phyloP scores from a whole-genome alignment of 2,888 invertebrate genomes.

The Nudaria mundana region DNA sequence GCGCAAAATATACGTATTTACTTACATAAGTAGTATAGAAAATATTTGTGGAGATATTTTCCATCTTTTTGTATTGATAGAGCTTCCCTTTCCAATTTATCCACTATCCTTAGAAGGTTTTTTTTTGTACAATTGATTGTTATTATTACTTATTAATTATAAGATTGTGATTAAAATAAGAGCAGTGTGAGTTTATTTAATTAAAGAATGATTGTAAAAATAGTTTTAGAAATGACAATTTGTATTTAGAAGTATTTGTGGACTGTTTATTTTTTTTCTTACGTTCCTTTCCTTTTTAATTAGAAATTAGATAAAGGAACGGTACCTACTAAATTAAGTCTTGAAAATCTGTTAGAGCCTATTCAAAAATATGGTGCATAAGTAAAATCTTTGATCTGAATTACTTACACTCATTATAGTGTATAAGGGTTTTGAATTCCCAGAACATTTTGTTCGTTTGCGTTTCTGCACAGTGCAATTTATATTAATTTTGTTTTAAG shows the following conservation, averaged over 20 bases:
- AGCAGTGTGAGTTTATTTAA: constrained; percentile 6
- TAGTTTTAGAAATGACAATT: constrained; percentile 4
- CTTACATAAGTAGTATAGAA: constrained; percentile 22
- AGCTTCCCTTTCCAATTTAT: constrained; percentile 3
- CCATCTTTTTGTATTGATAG: constrained; percentile 9
- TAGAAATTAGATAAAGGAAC: constrained; percentile 45
- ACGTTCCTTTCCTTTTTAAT: constrained; percentile 3
- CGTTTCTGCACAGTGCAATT: constrained; percentile 26
- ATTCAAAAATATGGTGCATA: constrained; percentile 58
- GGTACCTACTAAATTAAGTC: constrained; percentile 70
- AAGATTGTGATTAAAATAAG: constrained; percentile 12
- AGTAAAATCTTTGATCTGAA: constrained; percentile 30
- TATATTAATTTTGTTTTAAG: constrained; percentile 10
- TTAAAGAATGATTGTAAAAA: constrained; percentile 11
- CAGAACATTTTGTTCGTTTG: constrained; percentile 36
- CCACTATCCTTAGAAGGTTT: constrained; percentile 5
- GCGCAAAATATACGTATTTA: constrained; percentile 33
- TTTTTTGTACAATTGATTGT: constrained; percentile 2
- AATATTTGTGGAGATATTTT: constrained; percentile 20
- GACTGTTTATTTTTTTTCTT: constrained; percentile 14
- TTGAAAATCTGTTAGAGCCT: constrained; percentile 59
- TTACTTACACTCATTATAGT: constrained; percentile 26
- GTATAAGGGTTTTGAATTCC: constrained; percentile 32
- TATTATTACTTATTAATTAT: background rate
- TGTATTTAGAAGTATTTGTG: constrained; percentile 10